Evolutionary conservation across 2,888 invertebrate species (phyloP), one percentile per base, ranked within the genome.

Genomic region (Drosophila setosimentum): DNA sequence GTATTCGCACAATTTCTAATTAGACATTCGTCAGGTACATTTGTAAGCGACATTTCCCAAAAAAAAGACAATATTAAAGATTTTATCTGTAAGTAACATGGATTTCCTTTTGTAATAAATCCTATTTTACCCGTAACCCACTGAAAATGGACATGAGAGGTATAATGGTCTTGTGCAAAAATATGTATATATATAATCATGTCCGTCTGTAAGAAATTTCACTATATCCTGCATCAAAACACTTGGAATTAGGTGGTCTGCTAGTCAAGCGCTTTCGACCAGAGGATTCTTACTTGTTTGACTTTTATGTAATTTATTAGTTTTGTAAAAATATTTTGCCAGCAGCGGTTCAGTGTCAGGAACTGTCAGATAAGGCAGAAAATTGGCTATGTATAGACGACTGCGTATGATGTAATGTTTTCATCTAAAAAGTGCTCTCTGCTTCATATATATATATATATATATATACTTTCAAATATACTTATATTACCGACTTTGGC

Each of bases 321-420:
- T 78, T 80, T 84, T 82, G 78, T 76, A 71, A 76, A 84, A 87
- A 84, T 75, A 84, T 84, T 84, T 82, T 82, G 76, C 70, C 73
- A 84, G 68, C 69, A 76, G 83, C 80, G 71, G 74, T 84, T 82
- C 69, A 73, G 80, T 87, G 83, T 80, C 83, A 73, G 69, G 80
- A 69, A 69, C 68, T 80, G 85, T 32, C 55, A 68, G 77, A 70
- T 35, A 61, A 59, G 60, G 58, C 65, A 62, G 27, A 50, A 58
- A 70, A 35, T 33, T 45, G 45, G 10, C 37, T 54, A 18, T 61
- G 18, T 66, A 50, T 33, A 27, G 45, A 62, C 32, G 65, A 67
- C 67, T 89, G 81, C 81, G 78, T 86, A 84, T 89, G 85, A 87
- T 87, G 87, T 89, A 90, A 90, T 84, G 75, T 87, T 84, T 89